phyloP scores from a whole-genome alignment of 2,797 vertebrate species.

The Ceyx erithaca region DNA sequence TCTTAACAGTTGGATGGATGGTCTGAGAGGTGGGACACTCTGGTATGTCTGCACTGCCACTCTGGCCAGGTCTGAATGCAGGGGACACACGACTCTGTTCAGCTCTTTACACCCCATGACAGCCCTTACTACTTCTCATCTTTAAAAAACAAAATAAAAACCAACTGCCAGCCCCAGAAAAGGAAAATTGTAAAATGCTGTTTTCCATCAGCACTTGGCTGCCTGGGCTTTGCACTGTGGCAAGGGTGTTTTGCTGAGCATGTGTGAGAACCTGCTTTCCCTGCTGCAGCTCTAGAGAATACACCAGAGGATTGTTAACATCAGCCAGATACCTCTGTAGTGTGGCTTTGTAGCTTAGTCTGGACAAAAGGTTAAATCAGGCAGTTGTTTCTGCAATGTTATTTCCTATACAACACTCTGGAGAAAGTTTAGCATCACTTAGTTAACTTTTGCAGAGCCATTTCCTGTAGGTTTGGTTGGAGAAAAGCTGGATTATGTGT shows the following conservation, averaged over 20 bases:
- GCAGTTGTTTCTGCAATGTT: neutral
- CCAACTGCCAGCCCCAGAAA: neutral
- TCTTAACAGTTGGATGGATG: neutral
- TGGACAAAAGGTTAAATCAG: constrained; percentile 40
- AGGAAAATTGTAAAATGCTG: neutral
- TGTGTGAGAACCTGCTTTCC: constrained; percentile 26
- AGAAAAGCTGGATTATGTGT: constrained; percentile 28
- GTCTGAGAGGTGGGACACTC: neutral
- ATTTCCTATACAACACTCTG: constrained; percentile 37
- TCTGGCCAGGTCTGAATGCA: neutral
- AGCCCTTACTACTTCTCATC: neutral
- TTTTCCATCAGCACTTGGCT: constrained; percentile 5
- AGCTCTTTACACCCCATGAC: neutral
- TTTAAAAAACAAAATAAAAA: neutral
- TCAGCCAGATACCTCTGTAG: constrained; percentile 13
- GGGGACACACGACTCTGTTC: neutral
- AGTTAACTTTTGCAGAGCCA: constrained; percentile 45
- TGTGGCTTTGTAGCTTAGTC: neutral
- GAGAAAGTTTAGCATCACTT: constrained; percentile 61
- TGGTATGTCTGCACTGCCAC: neutral
- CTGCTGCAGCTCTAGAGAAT: neutral
- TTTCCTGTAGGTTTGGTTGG: constrained; percentile 48
- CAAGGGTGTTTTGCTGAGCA: neutral
- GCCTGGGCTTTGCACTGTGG: neutral
- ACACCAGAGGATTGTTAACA: constrained; percentile 39